Base-by-base conservation (phyloP, 1,140 invertebrate species). In the Adelges cooleyi region DNA sequence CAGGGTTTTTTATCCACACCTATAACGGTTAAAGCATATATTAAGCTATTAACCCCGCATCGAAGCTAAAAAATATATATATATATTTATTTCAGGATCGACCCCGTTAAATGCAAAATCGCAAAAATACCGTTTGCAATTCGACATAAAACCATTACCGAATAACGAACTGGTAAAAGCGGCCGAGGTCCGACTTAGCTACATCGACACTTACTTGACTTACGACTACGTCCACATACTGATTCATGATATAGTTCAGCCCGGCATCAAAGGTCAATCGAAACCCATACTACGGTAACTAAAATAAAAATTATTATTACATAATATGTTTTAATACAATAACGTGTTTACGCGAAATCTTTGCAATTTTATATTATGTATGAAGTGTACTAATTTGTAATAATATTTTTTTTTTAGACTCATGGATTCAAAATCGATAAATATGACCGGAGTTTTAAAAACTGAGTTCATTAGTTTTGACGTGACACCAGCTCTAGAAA, bases 231-330 rank as follows among this genome's bases (percentile, higher is more conserved):
- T 62, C 73, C 69, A 68, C 38, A 23, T 50, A 50, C 76, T 90
- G 50, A 82, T 95, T 11, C 87, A 90, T 73, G 92, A 95, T 72
- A 86, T 96, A 27, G 78, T 94, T 33, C 79, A 82, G 54, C 87
- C 89, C 2, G 86, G 82, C 2, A 75, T 80, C 6, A 80, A 81
- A 40, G 78, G 81, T 11, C 74, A 79, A 66, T 76, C 78, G 66
- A 79, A 84, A 54, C 83, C 88, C 2, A 82, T 89, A 56, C 77
- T 88, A 53, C 44, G 56, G 56, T 62, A 48, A 54, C n/a, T 40
- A 36, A 33, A 17, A 13, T 38, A 18, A 2, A n/a, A n/a, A n/a
- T n/a, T n/a, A n/a, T n/a, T n/a, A n/a, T n/a, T n/a, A n/a, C n/a
- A n/a, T n/a, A n/a, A n/a, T n/a, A n/a, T 33, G 29, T 33, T 33